Conservation (phyloP, 1,140 invertebrate genomes). For the Drosophila suzukii region DNA sequence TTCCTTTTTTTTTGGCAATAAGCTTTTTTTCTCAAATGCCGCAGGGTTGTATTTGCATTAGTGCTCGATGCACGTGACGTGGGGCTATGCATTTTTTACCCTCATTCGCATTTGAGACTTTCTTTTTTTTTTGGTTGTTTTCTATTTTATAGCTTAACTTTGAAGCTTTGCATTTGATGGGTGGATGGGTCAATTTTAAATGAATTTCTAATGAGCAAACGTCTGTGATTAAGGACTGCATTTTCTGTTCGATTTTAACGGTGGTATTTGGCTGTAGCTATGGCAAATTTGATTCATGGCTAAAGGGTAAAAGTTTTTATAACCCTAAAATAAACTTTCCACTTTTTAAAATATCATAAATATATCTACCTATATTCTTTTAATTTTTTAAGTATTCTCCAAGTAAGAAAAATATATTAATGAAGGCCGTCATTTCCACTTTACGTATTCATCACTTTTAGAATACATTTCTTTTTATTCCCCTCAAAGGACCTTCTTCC, state of each 20-base stretch:
- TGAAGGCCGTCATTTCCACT: neutral
- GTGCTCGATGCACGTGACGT: conserved; percentile 32
- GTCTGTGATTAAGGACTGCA: conserved; percentile 19
- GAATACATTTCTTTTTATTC: neutral
- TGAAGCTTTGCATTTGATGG: conserved; percentile 27
- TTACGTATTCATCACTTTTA: neutral
- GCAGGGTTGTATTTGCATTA: conserved; percentile 77
- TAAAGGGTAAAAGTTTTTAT: no score
- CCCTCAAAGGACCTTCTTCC: neutral
- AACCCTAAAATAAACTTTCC: no score
- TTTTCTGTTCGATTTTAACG: neutral
- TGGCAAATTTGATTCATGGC: no score
- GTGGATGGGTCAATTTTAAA: conserved; percentile 19
- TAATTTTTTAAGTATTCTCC: no score
- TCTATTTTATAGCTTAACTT: conserved; percentile 38
- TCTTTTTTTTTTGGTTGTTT: neutral
- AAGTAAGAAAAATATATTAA: neutral
- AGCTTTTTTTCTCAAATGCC: conserved; percentile 67
- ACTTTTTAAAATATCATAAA: no score
- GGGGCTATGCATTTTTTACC: conserved; percentile 37
- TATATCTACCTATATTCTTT: no score
- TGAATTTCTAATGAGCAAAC: conserved; percentile 32
- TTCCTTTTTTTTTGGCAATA: conserved; percentile 67
- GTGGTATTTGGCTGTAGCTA: no score
- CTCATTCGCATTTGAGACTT: conserved; percentile 32